Conservation (phyloP, 1,140 invertebrate genomes). For the Heliconius hermathena region DNA sequence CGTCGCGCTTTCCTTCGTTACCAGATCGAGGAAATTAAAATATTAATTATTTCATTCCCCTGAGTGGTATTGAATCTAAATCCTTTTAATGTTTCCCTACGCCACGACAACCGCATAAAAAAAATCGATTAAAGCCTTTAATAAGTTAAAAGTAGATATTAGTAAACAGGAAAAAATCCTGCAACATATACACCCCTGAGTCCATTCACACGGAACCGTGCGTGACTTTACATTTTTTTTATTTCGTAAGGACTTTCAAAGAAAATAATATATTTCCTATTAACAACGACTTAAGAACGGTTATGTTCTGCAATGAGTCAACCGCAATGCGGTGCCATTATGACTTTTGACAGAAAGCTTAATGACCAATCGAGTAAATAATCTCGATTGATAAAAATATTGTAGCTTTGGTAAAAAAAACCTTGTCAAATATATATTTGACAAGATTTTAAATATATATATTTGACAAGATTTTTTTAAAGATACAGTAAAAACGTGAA, state of each 20-base stretch:
- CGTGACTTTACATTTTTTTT: constrained; percentile 64
- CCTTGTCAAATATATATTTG: no score
- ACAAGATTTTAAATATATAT: no score
- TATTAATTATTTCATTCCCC: no score
- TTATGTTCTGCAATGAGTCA: constrained; percentile 44
- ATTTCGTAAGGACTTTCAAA: constrained; percentile 49
- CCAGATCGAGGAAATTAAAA: no score
- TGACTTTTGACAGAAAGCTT: constrained; percentile 55
- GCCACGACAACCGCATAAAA: neutral
- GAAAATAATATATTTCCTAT: constrained; percentile 45
- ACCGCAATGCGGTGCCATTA: constrained; percentile 61
- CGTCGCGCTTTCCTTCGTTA: no score
- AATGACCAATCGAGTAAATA: constrained; percentile 43
- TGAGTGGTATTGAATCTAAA: no score
- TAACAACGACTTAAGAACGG: constrained; percentile 48
- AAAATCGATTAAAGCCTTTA: neutral
- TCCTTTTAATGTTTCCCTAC: no score
- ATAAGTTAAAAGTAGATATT: neutral
- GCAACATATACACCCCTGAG: constrained; percentile 35
- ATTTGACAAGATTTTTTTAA: no score
- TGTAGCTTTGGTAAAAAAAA: constrained; percentile 7
- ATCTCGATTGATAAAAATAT: constrained; percentile 32
- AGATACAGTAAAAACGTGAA: no score
- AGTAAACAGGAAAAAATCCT: neutral
- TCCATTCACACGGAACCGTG: constrained; percentile 52